Percentiles rank a stretch among this genome's conserved stretches.
Evolutionary conservation across 1,140 invertebrate genomes (phyloP).

Genomic region (Pseudomyrmex pallidus): DNA sequence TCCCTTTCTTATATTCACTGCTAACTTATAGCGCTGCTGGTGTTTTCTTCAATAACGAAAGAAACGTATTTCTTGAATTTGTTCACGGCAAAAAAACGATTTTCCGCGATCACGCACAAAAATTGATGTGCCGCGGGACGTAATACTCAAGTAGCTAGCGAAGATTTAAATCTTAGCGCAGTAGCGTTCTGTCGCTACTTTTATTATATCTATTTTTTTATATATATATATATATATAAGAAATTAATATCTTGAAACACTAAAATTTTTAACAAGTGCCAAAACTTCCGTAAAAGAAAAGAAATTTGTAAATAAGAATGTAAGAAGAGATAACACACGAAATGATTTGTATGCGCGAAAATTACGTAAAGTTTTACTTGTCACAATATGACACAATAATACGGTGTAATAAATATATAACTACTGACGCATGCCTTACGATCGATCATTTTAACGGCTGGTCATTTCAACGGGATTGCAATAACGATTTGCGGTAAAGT

Average conservation of each 20-base stretch:
- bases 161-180: constrained; percentile 8
- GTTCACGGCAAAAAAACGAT: constrained; percentile 28
- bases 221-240: no score
- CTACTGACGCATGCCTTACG: no score
- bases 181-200: constrained; percentile 2
- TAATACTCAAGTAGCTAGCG: not conserved
- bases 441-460: no score
- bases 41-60: constrained; percentile 63
- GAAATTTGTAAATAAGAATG: not conserved
- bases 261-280: not conserved
- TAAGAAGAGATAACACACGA: no score
- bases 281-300: not conserved
- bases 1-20: constrained; percentile 46
- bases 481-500: constrained; percentile 37
- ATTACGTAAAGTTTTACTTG: no score
- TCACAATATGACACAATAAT: not conserved
- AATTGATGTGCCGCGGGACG: constrained; percentile 30
- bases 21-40: constrained; percentile 57
- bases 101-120: constrained; percentile 36
- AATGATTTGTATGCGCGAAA: no score
- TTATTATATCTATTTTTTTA: not conserved
- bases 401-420: not conserved
- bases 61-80: constrained; percentile 42
- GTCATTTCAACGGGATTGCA: constrained; percentile 14
- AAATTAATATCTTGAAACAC: not conserved